These are phyloP conservation scores for Phaethon lepturus DNA, from an alignment of 2,113 vertebrate species.

Conservation along the genomic window DNA sequence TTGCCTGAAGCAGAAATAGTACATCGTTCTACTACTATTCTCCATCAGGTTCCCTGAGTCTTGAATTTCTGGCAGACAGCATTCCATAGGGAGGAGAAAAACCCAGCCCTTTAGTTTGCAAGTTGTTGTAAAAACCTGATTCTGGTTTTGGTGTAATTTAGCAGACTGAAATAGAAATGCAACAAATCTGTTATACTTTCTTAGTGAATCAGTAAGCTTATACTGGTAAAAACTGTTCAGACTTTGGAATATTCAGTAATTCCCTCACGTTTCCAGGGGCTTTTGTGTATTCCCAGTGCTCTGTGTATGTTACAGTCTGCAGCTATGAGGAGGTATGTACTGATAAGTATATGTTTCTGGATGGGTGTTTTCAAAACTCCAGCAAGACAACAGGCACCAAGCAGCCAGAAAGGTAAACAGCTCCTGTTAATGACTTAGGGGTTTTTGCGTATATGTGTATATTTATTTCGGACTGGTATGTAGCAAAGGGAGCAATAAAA, in stretches of 20 bases:
- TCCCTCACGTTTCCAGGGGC: neutral
- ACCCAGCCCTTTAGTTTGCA: constrained; percentile 1
- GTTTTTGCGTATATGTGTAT: accelerated
- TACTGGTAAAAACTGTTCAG: neutral
- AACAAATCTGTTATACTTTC: neutral
- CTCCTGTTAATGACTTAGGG: neutral
- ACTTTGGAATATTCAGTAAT: neutral
- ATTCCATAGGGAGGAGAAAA: neutral
- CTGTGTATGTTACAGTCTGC: neutral
- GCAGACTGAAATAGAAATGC: neutral
- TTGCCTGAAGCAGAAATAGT: constrained; percentile 49
- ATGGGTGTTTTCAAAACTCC: neutral
- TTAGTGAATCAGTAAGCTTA: neutral
- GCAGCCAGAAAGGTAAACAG: neutral
- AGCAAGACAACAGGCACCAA: neutral
- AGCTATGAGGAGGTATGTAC: neutral
- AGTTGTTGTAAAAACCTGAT: neutral
- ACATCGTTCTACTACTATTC: neutral
- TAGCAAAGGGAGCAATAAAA: neutral
- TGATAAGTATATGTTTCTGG: accelerated
- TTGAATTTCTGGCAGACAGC: neutral
- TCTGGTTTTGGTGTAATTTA: neutral
- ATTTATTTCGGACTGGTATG: accelerated
- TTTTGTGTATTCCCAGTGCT: neutral
- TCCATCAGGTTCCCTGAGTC: neutral